Conservation (phyloP, 2,113 vertebrate genomes). For the Cnemophilus loriae region DNA sequence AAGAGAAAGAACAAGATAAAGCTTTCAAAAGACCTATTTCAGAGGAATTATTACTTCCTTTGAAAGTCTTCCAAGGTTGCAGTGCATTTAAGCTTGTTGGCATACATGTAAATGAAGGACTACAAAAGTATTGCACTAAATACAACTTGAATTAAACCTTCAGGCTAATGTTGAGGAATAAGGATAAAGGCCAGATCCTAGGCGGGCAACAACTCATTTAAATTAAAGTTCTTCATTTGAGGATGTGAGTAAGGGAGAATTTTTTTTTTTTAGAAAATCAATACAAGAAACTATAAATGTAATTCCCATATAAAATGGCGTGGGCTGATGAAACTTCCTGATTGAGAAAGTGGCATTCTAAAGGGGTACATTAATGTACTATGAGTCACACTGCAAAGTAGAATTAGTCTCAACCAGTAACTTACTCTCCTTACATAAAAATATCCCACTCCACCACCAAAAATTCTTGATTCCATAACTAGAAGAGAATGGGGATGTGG, state of each 20-base stretch:
- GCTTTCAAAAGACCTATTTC: constrained; percentile 97
- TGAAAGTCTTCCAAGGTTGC: constrained; percentile 99
- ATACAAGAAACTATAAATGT: not conserved
- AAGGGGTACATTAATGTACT: not conserved
- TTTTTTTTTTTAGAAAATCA: not conserved
- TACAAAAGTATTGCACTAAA: constrained; percentile 84
- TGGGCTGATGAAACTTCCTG: not conserved
- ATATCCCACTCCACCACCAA: not conserved
- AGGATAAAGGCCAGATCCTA: constrained; percentile 62
- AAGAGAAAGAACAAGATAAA: constrained; percentile 98
- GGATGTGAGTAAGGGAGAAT: not conserved
- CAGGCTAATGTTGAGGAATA: constrained; percentile 47
- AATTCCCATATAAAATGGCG: constrained; percentile 11
- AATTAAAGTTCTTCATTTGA: constrained; percentile 31
- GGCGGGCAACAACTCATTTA: constrained; percentile 9
- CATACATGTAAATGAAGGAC: constrained; percentile 97
- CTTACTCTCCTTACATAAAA: not conserved
- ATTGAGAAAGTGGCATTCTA: not conserved
- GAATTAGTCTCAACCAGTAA: not conserved
- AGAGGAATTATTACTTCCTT: constrained; percentile 98
- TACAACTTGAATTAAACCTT: constrained; percentile 85
- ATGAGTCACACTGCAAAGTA: not conserved
- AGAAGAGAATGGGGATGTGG: not conserved
- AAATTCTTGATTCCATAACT: not conserved
- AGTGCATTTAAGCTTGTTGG: constrained; percentile 97